Base-by-base conservation (phyloP, 2,113 vertebrate genomes). In the Hiodon alosoides region DNA sequence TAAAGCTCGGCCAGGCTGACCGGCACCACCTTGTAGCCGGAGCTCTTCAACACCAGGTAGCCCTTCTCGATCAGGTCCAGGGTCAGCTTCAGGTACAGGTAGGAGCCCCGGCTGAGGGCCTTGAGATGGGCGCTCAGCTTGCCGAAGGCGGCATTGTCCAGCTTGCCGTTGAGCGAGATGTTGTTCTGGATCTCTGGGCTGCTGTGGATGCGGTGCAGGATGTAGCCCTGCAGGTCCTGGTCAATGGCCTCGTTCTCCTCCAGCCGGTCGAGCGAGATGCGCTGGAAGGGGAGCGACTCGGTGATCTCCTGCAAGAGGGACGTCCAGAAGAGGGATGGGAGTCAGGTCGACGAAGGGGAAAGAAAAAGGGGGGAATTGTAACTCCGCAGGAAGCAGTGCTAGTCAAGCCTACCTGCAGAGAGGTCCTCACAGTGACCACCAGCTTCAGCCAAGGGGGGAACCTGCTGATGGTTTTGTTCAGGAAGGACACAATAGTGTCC, bases 1-100 rank as follows among this genome's bases (percentile, higher is more conserved):
- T 98, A 99, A 2, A 99, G 96, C 86, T 99, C 97, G 0, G 97
- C 96, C 82, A 99, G 93, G 52, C 94, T 98, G 67, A 99, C 97
- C 10, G 97, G 97, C 47, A 99, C 96, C 81, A 99, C 97, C 91
- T 99, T 99, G 86, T 99, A 99, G 87, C 96, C 97, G 88, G 97
- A 99, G 87, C 97, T 99, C 88, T 99, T 99, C 70, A 99, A 90
- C 11, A 99, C 97, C 80, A 99, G 89, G 84, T 99, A 98, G 81
- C 97, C 97, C 87, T 98, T 97, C 86, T 99, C 97, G 81, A 99
- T 98, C 83, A 99, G 95, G 92, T 99, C 97, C 88, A 99, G 98
- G 84, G 97, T 98, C 80, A 99, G 96, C 89, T 98, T 98, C 83
- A 99, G 92, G 89, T 98, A 99, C 55, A 99, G 89, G 47, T 97